phyloP scores from a whole-genome alignment of 2,113 vertebrate genomes.

The Atlantisia rogersi region DNA sequence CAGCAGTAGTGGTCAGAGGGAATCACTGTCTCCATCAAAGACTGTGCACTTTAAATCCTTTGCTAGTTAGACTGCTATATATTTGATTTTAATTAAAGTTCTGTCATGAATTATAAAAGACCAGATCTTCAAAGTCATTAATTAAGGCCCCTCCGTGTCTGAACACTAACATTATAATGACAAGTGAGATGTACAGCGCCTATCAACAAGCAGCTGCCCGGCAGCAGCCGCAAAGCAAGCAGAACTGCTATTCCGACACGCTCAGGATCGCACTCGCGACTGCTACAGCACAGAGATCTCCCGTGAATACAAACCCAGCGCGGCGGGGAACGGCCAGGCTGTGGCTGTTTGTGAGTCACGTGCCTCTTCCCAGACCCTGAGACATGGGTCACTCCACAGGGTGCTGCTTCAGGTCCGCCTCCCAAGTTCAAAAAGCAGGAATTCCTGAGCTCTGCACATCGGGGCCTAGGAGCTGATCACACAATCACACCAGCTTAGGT shows the following conservation, averaged over 20 bases:
- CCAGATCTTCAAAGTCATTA: slow-evolving; percentile 66
- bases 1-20: slow-evolving; percentile 29
- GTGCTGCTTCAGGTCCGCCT: not conserved
- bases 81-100: slow-evolving; percentile 71
- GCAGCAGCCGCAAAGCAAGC: slow-evolving; percentile 26
- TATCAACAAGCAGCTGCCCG: not conserved
- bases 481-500: not conserved
- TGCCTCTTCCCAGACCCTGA: not conserved
- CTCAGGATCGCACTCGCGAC: not conserved
- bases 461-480: not conserved
- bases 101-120: slow-evolving; percentile 72
- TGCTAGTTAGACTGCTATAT: slow-evolving; percentile 50
- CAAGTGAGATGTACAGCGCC: slow-evolving; percentile 30
- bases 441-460: not conserved
- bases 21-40: slow-evolving; percentile 53
- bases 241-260: slow-evolving; percentile 40
- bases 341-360: not conserved
- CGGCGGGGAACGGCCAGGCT: not conserved
- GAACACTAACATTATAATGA: slow-evolving; percentile 20
- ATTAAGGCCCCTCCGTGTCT: slow-evolving; percentile 53
- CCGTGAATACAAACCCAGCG: not conserved
- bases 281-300: not conserved
- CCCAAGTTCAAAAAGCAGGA: not conserved
- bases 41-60: slow-evolving; percentile 57
- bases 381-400: not conserved